Evolutionary conservation across 2,113 vertebrate genomes (phyloP).

Genomic region (Tetraodon nigroviridis): DNA sequence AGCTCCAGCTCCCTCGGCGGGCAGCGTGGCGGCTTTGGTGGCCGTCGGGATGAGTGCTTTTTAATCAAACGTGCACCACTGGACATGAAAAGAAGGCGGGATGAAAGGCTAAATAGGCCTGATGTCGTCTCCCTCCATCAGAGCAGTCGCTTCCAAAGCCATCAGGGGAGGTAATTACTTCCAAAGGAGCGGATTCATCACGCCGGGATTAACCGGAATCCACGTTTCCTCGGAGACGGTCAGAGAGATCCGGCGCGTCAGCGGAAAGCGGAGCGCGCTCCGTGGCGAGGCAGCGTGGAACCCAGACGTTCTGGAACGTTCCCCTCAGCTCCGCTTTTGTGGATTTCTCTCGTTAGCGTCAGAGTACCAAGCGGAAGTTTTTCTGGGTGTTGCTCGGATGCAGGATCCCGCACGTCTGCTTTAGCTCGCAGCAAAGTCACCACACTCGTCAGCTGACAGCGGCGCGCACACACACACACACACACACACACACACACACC

Average conservation of each 20-base stretch:
- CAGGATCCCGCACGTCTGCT: conserved; percentile 6
- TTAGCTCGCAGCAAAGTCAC: conserved; percentile 39
- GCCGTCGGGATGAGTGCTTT: conserved; percentile 43
- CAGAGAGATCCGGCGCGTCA: conserved; percentile 33
- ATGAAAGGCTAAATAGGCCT: conserved; percentile 53
- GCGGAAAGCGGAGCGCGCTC: conserved; percentile 36
- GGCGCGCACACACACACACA: background rate
- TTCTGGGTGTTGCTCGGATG: conserved; percentile 22
- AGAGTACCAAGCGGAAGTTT: conserved; percentile 43
- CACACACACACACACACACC: background rate
- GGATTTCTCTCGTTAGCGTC: conserved; percentile 23
- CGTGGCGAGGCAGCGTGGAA: background rate
- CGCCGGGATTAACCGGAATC: conserved; percentile 59
- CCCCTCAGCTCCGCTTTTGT: no score
- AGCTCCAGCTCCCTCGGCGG: conserved; percentile 22
- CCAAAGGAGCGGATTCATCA: conserved; percentile 60
- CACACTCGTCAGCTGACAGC: background rate
- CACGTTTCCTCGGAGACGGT: conserved; percentile 57
- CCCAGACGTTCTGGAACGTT: conserved; percentile 3
- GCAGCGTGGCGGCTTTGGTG: conserved; percentile 30
- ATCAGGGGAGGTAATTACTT: conserved; percentile 67
- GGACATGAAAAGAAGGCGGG: conserved; percentile 57
- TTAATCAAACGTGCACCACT: conserved; percentile 50
- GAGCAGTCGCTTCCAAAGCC: conserved; percentile 56
- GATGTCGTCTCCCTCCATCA: conserved; percentile 56